Base-by-base conservation (phyloP, 23 tunicate species). In the Aplidium turbinatum region DNA sequence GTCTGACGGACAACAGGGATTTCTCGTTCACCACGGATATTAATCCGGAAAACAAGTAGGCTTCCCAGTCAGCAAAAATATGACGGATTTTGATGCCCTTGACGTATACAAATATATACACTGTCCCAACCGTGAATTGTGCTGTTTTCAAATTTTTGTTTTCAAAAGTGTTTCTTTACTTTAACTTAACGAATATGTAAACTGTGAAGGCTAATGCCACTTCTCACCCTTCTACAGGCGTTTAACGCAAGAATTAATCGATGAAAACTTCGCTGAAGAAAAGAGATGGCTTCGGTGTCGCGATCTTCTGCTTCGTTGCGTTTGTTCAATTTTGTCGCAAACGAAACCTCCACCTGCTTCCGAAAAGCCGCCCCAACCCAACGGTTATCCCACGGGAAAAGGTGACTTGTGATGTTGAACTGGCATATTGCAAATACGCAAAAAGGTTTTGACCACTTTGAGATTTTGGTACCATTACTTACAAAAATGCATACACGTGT, bases 281-380 rank as follows among this genome's bases (percentile, higher is more conserved):
- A 81, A 82, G 58, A 26, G 9, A 0, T 88, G 87, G 87, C 67
- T 88, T 0, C 55, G 68, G 16, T 88, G 81, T 45, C 96, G 96
- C 0, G 87, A 88, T 38, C 38, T 88, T 30, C 79, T 75, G 3
- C 61, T 88, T 1, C 79, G 82, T 25, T 57, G 71, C 32, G 27
- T 70, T 4, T 56, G 66, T 1, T 34, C 57, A 30, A 35, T 76
- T 47, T 36, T 87, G 7, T 51, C 47, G 24, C 73, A 45, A 45
- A 19, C n/a, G n/a, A n/a, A n/a, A n/a, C n/a, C n/a, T n/a, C n/a
- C n/a, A n/a, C n/a, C n/a, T n/a, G n/a, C 62, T 0, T 3, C 31
- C 16, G 38, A 22, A 20, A 5, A 4, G n/a, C 0, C 53, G 1
- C 52, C 74, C 26, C 40, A 22, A 50, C 63, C 31, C 27, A 78